Evolutionary conservation across 2,113 vertebrate species (phyloP).

Genomic region (Ophiodon elongatus): DNA sequence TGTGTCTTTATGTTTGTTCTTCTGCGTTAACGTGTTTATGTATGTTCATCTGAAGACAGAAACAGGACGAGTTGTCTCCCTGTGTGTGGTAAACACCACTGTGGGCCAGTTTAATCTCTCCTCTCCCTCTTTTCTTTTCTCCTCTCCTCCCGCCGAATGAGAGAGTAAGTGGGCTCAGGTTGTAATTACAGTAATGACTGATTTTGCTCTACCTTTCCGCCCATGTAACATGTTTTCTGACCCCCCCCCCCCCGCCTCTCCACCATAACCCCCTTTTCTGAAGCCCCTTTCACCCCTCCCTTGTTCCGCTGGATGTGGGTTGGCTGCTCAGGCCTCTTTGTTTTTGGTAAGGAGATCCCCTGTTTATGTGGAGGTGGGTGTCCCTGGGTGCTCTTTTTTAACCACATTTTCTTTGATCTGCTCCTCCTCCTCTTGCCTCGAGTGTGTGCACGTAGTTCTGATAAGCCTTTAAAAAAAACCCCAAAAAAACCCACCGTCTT

Average conservation of each 20-base stretch:
- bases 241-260: background rate
- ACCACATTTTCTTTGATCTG: slow-evolving; percentile 72
- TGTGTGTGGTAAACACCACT: slow-evolving; percentile 59
- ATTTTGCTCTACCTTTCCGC: slow-evolving; percentile 78
- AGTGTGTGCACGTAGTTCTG: slow-evolving; percentile 15
- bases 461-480: slow-evolving; percentile 10
- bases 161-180: slow-evolving; percentile 76
- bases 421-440: slow-evolving; percentile 47
- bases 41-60: slow-evolving; percentile 31
- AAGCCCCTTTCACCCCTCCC: slow-evolving; percentile 47
- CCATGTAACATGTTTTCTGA: slow-evolving; percentile 64
- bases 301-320: slow-evolving; percentile 65
- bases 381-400: slow-evolving; percentile 74
- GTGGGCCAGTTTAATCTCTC: slow-evolving; percentile 49
- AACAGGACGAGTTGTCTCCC: slow-evolving; percentile 33
- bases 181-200: slow-evolving; percentile 86
- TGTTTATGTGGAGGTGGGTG: slow-evolving; percentile 80
- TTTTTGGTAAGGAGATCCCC: slow-evolving; percentile 81
- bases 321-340: slow-evolving; percentile 67
- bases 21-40: slow-evolving; percentile 6
- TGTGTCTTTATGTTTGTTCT: slow-evolving; percentile 7
- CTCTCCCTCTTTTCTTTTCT: slow-evolving; percentile 57
- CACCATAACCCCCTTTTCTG: background rate
- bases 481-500: no score
- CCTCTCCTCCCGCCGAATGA: slow-evolving; percentile 71